Conservation (phyloP, 2,113 vertebrate genomes). For the Noctilio leporinus region DNA sequence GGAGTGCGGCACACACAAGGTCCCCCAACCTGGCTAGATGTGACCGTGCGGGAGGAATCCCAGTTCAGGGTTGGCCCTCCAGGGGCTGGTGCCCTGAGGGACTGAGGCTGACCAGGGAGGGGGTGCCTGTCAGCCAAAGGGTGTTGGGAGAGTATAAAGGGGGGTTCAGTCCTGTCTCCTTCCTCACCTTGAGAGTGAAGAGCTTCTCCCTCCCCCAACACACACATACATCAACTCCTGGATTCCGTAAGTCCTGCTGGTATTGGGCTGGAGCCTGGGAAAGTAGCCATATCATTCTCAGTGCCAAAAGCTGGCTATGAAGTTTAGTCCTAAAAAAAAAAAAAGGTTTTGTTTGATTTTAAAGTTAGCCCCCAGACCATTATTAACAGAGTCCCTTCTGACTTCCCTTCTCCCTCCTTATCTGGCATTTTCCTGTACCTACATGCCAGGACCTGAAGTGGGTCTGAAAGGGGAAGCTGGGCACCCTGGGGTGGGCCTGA, state of each 20-base stretch:
- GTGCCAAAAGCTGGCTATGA: not conserved
- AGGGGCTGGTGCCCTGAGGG: not conserved
- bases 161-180: not conserved
- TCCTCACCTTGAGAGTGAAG: constrained; percentile 25
- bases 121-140: not conserved
- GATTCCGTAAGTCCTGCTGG: constrained; percentile 4
- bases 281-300: not conserved
- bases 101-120: not conserved
- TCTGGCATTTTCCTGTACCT: not conserved
- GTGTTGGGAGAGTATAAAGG: not conserved
- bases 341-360: not conserved
- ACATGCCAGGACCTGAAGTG: not conserved
- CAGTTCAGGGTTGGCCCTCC: not conserved
- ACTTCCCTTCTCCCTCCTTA: not conserved
- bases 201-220: not conserved
- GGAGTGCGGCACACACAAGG: not conserved
- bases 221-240: not conserved
- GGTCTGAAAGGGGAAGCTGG: constrained; percentile 4
- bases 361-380: not conserved
- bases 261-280: constrained; percentile 14
- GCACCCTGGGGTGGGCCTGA: not conserved
- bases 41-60: not conserved
- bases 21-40: not conserved
- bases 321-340: not conserved
- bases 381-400: not conserved